Conservation (phyloP, 2,888 invertebrate species). For the Lochmaea capreae region DNA sequence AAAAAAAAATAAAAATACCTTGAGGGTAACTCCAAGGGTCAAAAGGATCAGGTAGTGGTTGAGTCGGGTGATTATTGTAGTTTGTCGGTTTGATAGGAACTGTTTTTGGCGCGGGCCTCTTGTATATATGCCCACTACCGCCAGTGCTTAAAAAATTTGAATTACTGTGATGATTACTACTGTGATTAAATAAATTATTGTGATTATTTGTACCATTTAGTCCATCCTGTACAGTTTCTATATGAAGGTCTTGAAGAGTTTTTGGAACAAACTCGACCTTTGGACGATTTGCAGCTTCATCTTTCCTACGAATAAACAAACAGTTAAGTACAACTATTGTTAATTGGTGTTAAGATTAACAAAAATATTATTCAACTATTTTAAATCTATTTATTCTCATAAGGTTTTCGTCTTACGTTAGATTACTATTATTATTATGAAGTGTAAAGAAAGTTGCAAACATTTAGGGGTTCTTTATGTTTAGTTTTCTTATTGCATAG, state of each 20-base stretch:
- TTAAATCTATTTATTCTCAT: too few relatives aligned
- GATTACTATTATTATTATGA: too few relatives aligned
- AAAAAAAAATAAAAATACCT: conserved; percentile 65
- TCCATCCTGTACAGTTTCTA: conserved; percentile 77
- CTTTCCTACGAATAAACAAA: conserved; percentile 73
- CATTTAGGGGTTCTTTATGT: too few relatives aligned
- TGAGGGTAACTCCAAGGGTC: conserved; percentile 73
- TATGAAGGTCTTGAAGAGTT: conserved; percentile 87
- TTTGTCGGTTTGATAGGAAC: conserved; percentile 62
- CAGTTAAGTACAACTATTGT: background rate
- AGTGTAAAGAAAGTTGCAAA: too few relatives aligned
- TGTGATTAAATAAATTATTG: conserved; percentile 48
- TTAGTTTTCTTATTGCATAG: too few relatives aligned
- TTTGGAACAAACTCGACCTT: conserved; percentile 93
- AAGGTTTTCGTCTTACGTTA: too few relatives aligned
- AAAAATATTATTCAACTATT: too few relatives aligned
- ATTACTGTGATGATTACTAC: conserved; percentile 50
- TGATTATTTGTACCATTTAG: conserved; percentile 73
- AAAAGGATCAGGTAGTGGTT: conserved; percentile 65
- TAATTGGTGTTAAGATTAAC: too few relatives aligned
- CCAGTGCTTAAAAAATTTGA: conserved; percentile 46
- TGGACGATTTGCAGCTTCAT: conserved; percentile 89
- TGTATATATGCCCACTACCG: conserved; percentile 53
- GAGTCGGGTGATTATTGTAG: conserved; percentile 46
- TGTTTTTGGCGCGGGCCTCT: conserved; percentile 56